A percentile compares a stretch with the other conserved stretches of the same genome.
phyloP scores from a whole-genome alignment of 1,140 invertebrate species.

The Macrocentrus cingulum region DNA sequence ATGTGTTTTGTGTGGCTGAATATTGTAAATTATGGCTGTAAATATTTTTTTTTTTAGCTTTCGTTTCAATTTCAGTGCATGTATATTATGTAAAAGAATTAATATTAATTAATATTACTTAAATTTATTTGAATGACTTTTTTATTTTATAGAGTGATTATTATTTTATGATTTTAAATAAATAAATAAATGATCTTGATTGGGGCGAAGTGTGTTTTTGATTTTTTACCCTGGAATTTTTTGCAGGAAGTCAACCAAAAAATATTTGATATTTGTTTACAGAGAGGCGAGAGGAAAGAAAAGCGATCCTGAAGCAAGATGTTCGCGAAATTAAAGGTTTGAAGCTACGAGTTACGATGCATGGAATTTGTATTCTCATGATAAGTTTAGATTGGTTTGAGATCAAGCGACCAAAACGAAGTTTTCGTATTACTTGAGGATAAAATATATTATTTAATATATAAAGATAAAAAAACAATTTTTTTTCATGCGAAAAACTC shows the following conservation, averaged over 20 bases:
- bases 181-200: slow-evolving; percentile 4
- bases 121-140: not conserved
- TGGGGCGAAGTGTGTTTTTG: slow-evolving; percentile 15
- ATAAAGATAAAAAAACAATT: slow-evolving; percentile 1
- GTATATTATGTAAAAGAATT: not conserved
- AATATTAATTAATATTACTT: not conserved
- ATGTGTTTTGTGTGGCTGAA: slow-evolving; percentile 42
- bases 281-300: slow-evolving; percentile 48
- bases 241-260: slow-evolving; percentile 28
- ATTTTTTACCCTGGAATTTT: slow-evolving; percentile 15
- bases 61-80: not conserved
- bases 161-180: slow-evolving; percentile 8
- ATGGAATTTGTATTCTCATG: slow-evolving; percentile 26
- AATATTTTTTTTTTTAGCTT: slow-evolving; percentile 13
- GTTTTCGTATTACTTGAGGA: not conserved
- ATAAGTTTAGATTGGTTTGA: slow-evolving; percentile 19
- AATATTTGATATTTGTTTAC: slow-evolving; percentile 33
- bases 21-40: slow-evolving; percentile 14
- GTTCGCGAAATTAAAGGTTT: slow-evolving; percentile 58
- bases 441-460: not conserved
- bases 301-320: slow-evolving; percentile 48
- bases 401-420: not conserved
- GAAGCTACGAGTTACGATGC: slow-evolving; percentile 36
- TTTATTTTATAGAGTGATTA: not conserved
- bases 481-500: not conserved